Evolutionary conservation across 37 sponge, comb jelly and placozoan genomes (phyloP), one percentile per base, ranked within the genome.

Genomic region (Beroe ovata): DNA sequence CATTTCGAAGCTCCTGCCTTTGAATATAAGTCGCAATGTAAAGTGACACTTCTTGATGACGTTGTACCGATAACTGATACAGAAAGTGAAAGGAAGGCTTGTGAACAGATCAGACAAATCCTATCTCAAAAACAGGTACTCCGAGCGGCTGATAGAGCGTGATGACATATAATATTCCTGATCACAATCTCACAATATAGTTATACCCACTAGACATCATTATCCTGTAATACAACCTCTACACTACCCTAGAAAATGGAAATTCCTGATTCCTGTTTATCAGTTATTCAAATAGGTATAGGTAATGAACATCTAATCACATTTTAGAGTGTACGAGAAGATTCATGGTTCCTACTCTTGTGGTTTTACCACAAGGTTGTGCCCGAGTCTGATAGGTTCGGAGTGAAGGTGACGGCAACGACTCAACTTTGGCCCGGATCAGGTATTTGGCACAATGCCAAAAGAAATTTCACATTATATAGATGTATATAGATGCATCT

Each of bases 301-400:
- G n/a, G n/a, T n/a, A n/a, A n/a, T n/a, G n/a, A n/a, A n/a, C n/a
- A n/a, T n/a, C n/a, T n/a, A n/a, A n/a, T n/a, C n/a, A n/a, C 54
- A 41, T 23, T 42, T 21, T 54, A 77, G 84, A 42, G 54, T 16
- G 22, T 77, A n/a, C 38, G 23, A 42, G 84, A 40, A 42, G 84
- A 77, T 2, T 25, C 28, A 1, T 77, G 84, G 84, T 77, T 77
- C 33, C 84, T 77, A 8, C 84, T 77, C 28, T 54, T 77, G 14
- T 77, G 33, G 20, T 77, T 77, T 54, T 77, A 77, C 54, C 84
- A 77, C 84, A 77, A 77, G 84, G n/a, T 77, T 8, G 84, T 77
- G 11, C 84, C 84, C 18, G 36, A 18, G 16, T 1, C 14, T 8
- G 19, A 11, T 11, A 30, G 84, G 47, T 77, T 77, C 42, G 84